Conservation (phyloP, 2,888 invertebrate genomes). For the Dusona sp. region DNA sequence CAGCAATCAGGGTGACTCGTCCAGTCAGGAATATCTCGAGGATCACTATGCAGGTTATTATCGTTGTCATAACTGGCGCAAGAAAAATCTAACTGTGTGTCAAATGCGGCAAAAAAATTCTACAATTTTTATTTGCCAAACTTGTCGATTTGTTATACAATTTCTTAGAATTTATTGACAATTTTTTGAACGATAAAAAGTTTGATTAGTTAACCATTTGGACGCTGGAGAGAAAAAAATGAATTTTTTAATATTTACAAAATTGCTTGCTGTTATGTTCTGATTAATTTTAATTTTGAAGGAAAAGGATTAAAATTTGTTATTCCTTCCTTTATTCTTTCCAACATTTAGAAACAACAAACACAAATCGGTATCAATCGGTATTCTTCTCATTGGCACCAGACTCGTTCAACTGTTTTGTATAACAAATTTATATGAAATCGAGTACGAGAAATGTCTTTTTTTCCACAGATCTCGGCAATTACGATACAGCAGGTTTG, state of each 20-base stretch:
- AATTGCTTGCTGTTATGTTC: not conserved
- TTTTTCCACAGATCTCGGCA: conserved; percentile 83
- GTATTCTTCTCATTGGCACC: too few species aligned
- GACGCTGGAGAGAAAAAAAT: not conserved
- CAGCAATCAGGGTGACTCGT: conserved; percentile 86
- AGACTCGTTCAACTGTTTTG: too few species aligned
- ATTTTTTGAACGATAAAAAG: not conserved
- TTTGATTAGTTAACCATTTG: not conserved
- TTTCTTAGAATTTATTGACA: not conserved
- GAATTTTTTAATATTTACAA: not conserved
- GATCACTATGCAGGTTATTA: conserved; percentile 83
- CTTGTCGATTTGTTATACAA: not conserved
- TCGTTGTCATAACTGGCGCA: not conserved
- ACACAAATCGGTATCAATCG: too few species aligned
- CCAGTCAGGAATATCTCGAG: conserved; percentile 86
- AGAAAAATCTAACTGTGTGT: not conserved
- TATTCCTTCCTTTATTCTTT: too few species aligned
- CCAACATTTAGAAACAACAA: too few species aligned
- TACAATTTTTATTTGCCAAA: too few species aligned
- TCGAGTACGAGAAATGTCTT: conserved; percentile 27
- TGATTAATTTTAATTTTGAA: not conserved
- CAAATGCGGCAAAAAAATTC: not conserved
- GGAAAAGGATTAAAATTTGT: not conserved
- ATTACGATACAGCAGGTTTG: conserved; percentile 83
- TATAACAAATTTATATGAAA: not conserved